Evolutionary conservation across 64 coral and sea anemone genomes (phyloP).

Genomic region (Exaiptasia diaphana): DNA sequence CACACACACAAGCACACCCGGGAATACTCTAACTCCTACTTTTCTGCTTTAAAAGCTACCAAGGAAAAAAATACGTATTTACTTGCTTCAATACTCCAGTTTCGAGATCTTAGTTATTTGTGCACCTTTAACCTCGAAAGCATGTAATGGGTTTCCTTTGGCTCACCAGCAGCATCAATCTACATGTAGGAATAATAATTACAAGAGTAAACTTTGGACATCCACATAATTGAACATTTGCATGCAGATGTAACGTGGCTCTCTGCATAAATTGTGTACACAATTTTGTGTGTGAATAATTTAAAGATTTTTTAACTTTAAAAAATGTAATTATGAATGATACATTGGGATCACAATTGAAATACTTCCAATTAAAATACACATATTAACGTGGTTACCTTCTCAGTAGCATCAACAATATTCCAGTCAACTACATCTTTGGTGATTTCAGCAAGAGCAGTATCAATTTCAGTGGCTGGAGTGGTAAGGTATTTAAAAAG

Average conservation of each 20-base stretch:
- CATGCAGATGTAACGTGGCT: background rate
- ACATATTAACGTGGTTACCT: background rate
- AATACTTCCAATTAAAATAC: background rate
- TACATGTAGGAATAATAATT: background rate
- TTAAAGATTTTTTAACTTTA: background rate
- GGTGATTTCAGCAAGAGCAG: conserved; percentile 1
- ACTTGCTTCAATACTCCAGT: no score
- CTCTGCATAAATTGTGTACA: background rate
- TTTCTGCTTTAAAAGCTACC: no score
- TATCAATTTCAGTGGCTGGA: background rate
- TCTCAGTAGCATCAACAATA: conserved; percentile 20
- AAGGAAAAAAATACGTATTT: no score
- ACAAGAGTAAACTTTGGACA: background rate
- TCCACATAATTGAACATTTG: background rate
- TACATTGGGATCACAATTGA: background rate
- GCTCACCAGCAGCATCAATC: no score
- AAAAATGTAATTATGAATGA: background rate
- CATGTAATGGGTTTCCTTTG: no score
- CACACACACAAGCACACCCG: no score
- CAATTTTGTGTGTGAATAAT: background rate
- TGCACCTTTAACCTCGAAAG: no score
- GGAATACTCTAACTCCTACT: no score
- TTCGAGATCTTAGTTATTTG: no score
- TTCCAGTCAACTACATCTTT: background rate
- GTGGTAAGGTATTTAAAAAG: conserved; percentile 22